Conservation (phyloP, 92 coral and sea anemone species). For the Siderastrea siderea region DNA sequence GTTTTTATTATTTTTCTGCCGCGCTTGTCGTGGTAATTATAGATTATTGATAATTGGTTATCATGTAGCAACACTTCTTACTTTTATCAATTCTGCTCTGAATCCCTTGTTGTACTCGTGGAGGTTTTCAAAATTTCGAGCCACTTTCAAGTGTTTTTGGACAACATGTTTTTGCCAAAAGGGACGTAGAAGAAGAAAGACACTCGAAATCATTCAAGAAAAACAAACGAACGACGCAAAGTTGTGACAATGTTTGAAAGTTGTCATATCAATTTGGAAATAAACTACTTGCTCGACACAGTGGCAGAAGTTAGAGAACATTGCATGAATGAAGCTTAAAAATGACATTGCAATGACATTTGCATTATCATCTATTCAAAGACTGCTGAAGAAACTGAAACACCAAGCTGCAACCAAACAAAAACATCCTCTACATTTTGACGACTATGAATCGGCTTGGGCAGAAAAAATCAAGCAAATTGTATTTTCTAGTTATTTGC, state of each 20-base stretch:
- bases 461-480: too few relatives aligned
- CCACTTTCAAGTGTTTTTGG: constrained; percentile 24
- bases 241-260: neutral
- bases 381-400: too few relatives aligned
- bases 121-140: constrained; percentile 53
- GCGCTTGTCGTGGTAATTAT: neutral
- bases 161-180: neutral
- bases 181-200: neutral
- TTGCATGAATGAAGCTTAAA: too few relatives aligned
- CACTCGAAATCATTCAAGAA: neutral
- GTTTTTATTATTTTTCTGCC: constrained; percentile 18
- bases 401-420: too few relatives aligned
- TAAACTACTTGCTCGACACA: too few relatives aligned
- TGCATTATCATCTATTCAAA: too few relatives aligned
- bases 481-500: too few relatives aligned
- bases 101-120: constrained; percentile 31
- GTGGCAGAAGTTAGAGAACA: too few relatives aligned
- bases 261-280: too few relatives aligned
- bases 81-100: constrained; percentile 25
- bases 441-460: too few relatives aligned
- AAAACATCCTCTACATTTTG: too few relatives aligned
- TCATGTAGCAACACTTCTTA: neutral
- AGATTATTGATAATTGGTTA: neutral
- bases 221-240: neutral
- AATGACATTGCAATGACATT: too few relatives aligned